These are phyloP conservation scores for Uropetala carovei DNA, from an alignment of 2,888 invertebrate species.

Conservation along the genomic window DNA sequence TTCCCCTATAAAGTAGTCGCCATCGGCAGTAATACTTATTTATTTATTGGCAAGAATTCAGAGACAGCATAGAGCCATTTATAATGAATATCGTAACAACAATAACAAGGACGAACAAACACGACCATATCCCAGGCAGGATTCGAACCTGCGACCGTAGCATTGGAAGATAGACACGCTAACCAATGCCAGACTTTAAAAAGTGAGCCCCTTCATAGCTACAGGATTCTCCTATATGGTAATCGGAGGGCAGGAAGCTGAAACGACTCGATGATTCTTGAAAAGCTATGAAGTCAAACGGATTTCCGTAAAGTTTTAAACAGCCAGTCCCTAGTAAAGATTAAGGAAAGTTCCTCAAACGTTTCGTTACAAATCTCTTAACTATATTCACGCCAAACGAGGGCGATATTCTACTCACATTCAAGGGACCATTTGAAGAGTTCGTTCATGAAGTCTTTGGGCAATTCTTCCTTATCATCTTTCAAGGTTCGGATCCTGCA, in stretches of 20 bases:
- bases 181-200: too few species aligned
- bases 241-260: neutral
- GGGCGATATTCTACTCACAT: constrained; percentile 71
- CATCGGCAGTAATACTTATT: too few species aligned
- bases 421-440: constrained; percentile 75
- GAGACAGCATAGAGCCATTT: too few species aligned
- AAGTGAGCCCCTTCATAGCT: too few species aligned
- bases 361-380: neutral
- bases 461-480: constrained; percentile 69
- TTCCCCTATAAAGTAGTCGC: too few species aligned
- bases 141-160: too few species aligned
- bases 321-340: neutral
- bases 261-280: neutral
- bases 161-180: too few species aligned
- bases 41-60: too few species aligned
- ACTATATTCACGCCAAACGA: neutral
- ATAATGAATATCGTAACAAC: too few species aligned
- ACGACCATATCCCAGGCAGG: too few species aligned
- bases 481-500: constrained; percentile 32
- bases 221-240: neutral
- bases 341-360: neutral
- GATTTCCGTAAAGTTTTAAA: neutral
- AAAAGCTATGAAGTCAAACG: neutral
- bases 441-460: constrained; percentile 71
- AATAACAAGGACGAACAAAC: too few species aligned